Percentiles rank a stretch among this genome's conserved stretches.
Evolutionary conservation across 2,113 vertebrate species (phyloP).

Genomic region (Otolemur garnettii): DNA sequence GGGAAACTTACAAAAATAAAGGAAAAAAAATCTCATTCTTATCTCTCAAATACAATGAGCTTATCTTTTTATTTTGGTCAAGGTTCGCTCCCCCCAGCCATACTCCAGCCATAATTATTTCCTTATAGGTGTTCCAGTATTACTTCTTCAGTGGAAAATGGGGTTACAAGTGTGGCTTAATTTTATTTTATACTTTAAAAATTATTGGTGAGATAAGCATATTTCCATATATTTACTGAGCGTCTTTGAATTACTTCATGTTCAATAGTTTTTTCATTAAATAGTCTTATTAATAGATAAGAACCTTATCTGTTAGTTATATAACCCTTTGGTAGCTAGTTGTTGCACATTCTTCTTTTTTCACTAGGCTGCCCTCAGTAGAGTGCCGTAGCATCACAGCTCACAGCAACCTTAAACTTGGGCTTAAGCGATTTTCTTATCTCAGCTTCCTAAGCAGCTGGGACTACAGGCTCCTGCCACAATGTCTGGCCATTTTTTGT

Average conservation of each 20-base stretch:
- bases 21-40: background rate
- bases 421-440: no score
- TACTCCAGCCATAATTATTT: background rate
- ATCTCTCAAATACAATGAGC: background rate
- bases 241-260: background rate
- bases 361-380: no score
- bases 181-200: constrained; percentile 48
- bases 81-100: background rate
- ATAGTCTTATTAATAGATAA: constrained; percentile 26
- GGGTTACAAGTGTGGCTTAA: background rate
- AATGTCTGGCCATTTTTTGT: no score
- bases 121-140: background rate
- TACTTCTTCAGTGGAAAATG: background rate
- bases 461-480: no score
- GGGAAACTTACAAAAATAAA: constrained; percentile 41
- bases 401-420: no score
- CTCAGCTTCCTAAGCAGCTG: no score
- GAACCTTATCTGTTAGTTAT: background rate
- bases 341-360: constrained; percentile 14
- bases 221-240: constrained; percentile 1
- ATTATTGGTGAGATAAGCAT: background rate
- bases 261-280: constrained; percentile 8
- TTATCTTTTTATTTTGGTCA: background rate
- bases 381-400: no score
- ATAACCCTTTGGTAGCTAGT: background rate